Evolutionary conservation across 2,888 invertebrate species (phyloP).

Genomic region (Aphrophora alni): DNA sequence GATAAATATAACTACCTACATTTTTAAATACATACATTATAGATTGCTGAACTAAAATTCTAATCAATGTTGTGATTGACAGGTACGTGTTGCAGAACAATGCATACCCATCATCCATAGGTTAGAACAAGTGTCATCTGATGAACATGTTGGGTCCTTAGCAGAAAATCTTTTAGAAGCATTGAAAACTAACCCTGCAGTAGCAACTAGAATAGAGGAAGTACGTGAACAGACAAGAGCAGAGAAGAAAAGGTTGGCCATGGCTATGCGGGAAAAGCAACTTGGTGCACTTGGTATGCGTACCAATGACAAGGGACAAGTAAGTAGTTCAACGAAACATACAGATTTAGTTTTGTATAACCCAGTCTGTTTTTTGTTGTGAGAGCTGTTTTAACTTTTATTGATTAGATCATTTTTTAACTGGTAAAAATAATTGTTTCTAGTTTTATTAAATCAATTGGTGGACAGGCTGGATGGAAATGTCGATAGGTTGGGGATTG

Average conservation of each 20-base stretch:
- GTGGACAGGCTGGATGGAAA: too few relatives aligned
- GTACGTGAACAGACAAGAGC: slow-evolving; percentile 92
- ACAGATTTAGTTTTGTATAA: neutral
- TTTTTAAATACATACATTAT: too few relatives aligned
- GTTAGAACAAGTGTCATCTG: slow-evolving; percentile 95
- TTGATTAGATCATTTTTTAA: too few relatives aligned
- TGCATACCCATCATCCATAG: slow-evolving; percentile 95
- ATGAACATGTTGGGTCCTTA: slow-evolving; percentile 95
- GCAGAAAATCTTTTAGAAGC: slow-evolving; percentile 95
- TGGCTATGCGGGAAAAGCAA: slow-evolving; percentile 97
- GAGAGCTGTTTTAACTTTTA: neutral
- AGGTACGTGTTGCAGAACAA: slow-evolving; percentile 84
- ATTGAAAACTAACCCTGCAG: slow-evolving; percentile 76
- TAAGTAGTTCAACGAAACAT: slow-evolving; percentile 56
- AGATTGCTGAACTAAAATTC: too few relatives aligned
- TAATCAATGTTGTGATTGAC: slow-evolving; percentile 40
- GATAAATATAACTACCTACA: too few relatives aligned
- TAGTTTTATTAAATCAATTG: too few relatives aligned
- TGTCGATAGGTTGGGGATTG: too few relatives aligned
- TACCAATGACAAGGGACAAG: slow-evolving; percentile 97
- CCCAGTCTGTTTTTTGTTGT: neutral
- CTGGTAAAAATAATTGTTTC: too few relatives aligned
- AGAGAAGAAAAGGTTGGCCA: slow-evolving; percentile 96
- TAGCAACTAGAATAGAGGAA: slow-evolving; percentile 87
- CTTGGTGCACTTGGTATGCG: slow-evolving; percentile 93